Base-by-base conservation (phyloP, 2,888 invertebrate genomes). In the Drosophila pseudotalamancana region DNA sequence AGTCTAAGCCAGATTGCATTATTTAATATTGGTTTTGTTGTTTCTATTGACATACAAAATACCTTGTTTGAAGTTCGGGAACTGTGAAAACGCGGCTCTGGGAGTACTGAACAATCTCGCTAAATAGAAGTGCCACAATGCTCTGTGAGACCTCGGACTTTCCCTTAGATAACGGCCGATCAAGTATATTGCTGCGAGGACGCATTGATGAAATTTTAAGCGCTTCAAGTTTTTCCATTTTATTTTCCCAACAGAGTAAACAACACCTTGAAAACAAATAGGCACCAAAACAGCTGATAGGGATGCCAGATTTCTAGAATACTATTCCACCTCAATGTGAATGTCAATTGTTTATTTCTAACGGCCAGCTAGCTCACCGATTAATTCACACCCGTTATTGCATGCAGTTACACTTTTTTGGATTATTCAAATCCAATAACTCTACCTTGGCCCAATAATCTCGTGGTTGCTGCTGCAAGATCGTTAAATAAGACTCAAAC, bases 81-180 rank as follows among this genome's bases (percentile, higher is more conserved):
- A 99, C 96, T 9, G 97, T 98, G 89, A 96, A 96, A 6, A 98
- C 98, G 83, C 97, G 95, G 92, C 97, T 98, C 93, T 99, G 99
- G 88, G 98, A 98, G 92, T 99, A 99, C 90, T 99, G 98, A 1
- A 99, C 98, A 68, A 99, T 95, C 93, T 99, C 99, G 16, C 99
- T 98, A 92, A 99, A 99, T 56, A 99, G 93, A 43, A 99, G 93
- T 1, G 99, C 98, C 92, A 97, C 99, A 82, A 97, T 95, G 79
- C 97, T 97, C 50, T 98, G 92, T 45, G 97, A 98, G 56, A 98
- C 95, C 93, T 98, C 98, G 12, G 96, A 95, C 92, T 97, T 97
- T 6, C 98, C 98, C 92, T 97, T 96, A 80, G 97, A 97, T 1
- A 98, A 91, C 1, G 97, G 96, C 91, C 97, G 97, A 90, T 98